Evolutionary conservation across 37 sponge, comb jelly and placozoan species (phyloP).

Genomic region (Geodia barretti): DNA sequence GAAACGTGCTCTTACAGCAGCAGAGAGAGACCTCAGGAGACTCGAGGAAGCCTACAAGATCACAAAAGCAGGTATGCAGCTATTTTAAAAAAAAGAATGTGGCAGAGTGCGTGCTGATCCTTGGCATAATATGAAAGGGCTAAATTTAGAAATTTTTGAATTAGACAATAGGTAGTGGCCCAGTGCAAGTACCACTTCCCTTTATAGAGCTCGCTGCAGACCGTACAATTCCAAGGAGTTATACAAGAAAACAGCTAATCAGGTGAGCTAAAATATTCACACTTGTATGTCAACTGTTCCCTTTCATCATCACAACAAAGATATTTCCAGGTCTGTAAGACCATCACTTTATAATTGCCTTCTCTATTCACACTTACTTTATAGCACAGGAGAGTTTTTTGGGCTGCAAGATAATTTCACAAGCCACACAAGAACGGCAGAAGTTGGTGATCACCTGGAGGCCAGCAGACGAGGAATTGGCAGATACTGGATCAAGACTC

Average conservation of each 20-base stretch:
- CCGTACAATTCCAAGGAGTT: background rate
- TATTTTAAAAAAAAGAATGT: no score
- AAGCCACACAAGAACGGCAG: background rate
- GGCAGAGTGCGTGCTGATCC: no score
- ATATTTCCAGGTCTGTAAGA: background rate
- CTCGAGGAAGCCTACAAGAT: background rate
- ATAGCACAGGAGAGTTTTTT: background rate
- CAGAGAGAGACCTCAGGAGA: conserved; percentile 20
- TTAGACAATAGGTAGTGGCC: no score
- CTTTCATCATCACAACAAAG: background rate
- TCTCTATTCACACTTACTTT: background rate
- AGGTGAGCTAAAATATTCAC: no score
- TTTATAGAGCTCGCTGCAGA: background rate
- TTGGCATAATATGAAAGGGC: no score
- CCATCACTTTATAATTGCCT: background rate
- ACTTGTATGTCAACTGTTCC: background rate
- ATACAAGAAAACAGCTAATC: background rate
- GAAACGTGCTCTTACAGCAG: conserved; percentile 23
- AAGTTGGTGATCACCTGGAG: no score
- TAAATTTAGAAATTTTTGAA: no score
- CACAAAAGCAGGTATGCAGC: conserved; percentile 24
- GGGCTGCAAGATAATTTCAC: background rate
- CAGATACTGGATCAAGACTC: no score
- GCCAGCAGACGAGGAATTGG: no score
- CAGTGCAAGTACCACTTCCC: no score